phyloP scores from a whole-genome alignment of 1,140 invertebrate genomes.

The Temnothorax nylanderi region DNA sequence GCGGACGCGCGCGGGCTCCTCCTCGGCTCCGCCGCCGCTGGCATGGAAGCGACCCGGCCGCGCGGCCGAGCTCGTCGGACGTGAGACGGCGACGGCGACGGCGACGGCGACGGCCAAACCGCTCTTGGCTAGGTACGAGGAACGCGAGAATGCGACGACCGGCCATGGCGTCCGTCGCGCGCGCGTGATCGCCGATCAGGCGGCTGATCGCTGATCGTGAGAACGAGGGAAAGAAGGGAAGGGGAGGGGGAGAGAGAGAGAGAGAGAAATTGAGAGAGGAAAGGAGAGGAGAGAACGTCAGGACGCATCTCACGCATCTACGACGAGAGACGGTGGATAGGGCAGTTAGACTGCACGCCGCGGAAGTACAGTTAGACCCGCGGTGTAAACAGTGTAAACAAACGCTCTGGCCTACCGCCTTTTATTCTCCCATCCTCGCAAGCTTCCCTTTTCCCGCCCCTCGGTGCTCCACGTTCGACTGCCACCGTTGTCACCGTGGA shows the following conservation, averaged over 20 bases:
- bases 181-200: conserved; percentile 34
- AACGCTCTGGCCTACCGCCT: conserved; percentile 61
- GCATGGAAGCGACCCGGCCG: conserved; percentile 27
- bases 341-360: too few relatives aligned
- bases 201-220: conserved; percentile 24
- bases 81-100: neutral
- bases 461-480: conserved; percentile 68
- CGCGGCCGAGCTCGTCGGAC: conserved; percentile 12
- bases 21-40: neutral
- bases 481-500: conserved; percentile 33
- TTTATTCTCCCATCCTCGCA: neutral
- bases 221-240: neutral
- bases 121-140: neutral
- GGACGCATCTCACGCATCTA: conserved; percentile 36
- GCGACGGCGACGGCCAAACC: neutral
- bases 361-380: neutral
- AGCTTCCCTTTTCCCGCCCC: conserved; percentile 35
- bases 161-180: conserved; percentile 35
- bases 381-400: conserved; percentile 64
- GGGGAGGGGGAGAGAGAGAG: too few relatives aligned
- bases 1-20: neutral
- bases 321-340: neutral
- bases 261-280: neutral
- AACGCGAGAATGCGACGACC: conserved; percentile 21
- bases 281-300: neutral